phyloP scores from a whole-genome alignment of 2,113 vertebrate genomes.

The Archilochus colubris region DNA sequence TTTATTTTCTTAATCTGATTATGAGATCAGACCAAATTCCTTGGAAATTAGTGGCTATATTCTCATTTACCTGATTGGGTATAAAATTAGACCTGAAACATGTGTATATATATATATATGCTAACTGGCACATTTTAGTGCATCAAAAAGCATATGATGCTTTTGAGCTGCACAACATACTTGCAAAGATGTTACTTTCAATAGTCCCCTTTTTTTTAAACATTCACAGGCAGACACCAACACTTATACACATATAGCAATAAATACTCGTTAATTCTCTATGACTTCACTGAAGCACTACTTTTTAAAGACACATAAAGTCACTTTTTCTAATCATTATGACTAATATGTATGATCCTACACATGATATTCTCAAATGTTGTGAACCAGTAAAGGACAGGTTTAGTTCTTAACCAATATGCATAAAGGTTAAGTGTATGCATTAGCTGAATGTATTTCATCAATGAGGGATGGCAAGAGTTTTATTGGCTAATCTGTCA shows the following conservation, averaged over 20 bases:
- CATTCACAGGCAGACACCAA: neutral
- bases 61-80: neutral
- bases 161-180: neutral
- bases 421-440: neutral
- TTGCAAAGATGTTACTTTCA: neutral
- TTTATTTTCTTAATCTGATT: neutral
- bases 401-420: neutral
- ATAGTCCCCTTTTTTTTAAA: neutral
- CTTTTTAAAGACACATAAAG: neutral
- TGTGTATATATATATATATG: rapidly evolving
- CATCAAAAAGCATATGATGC: neutral
- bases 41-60: neutral
- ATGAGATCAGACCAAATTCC: neutral
- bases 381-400: neutral
- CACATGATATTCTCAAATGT: neutral
- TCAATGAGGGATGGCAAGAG: neutral
- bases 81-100: neutral
- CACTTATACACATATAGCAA: neutral
- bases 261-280: neutral
- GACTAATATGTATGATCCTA: neutral
- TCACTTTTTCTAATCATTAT: neutral
- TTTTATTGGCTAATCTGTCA: neutral
- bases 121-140: neutral
- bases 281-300: neutral
- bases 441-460: neutral